phyloP scores from a whole-genome alignment of 1,140 invertebrate genomes.

The Eumaeus atala region DNA sequence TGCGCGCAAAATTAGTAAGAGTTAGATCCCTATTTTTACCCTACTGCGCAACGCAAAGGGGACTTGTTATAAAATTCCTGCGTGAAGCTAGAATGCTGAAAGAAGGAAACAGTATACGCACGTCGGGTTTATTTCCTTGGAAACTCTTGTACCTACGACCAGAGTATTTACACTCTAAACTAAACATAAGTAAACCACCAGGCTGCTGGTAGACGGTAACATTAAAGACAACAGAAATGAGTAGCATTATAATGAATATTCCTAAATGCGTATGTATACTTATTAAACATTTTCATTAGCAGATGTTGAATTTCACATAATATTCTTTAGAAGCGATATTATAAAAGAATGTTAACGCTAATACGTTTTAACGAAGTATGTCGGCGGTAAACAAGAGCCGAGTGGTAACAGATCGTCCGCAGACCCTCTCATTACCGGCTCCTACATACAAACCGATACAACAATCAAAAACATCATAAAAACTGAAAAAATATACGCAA shows the following conservation, averaged over 20 bases:
- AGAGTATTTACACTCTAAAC: no score
- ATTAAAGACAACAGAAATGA: neutral
- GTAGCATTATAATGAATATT: neutral
- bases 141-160: no score
- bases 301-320: conserved; percentile 29
- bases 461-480: conserved; percentile 60
- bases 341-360: conserved; percentile 32
- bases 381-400: conserved; percentile 49
- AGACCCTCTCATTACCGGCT: conserved; percentile 59
- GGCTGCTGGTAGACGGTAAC: no score
- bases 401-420: conserved; percentile 53
- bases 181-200: no score
- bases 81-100: no score
- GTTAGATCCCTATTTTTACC: no score
- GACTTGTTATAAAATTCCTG: no score
- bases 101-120: no score
- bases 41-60: no score
- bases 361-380: conserved; percentile 44
- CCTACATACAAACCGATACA: conserved; percentile 45
- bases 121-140: no score
- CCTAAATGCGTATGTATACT: neutral
- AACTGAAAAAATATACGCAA: conserved; percentile 28
- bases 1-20: no score
- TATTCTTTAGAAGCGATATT: conserved; percentile 28
- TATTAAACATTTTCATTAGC: conserved; percentile 25